These are phyloP conservation scores for Hyalella azteca DNA, from an alignment of 2,888 invertebrate species.

Conservation along the genomic window DNA sequence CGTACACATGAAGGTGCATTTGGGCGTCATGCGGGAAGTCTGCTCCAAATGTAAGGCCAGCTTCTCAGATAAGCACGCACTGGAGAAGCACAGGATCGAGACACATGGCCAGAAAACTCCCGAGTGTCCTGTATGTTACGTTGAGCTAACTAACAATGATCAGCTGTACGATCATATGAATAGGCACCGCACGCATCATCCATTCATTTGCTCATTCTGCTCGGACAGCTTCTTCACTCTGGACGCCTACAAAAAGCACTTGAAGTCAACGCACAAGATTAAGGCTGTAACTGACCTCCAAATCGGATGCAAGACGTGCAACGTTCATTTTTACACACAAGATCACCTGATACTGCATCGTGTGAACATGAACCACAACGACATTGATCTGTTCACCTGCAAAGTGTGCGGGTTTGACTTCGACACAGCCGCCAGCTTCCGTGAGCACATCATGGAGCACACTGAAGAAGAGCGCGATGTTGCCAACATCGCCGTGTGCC, in stretches of 20 bases:
- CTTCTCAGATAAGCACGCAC: conserved; percentile 49
- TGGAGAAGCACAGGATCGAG: conserved; percentile 47
- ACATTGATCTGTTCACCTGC: conserved; percentile 47
- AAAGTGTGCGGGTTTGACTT: conserved; percentile 44
- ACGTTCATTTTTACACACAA: conserved; percentile 51
- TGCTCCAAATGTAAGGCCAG: conserved; percentile 50
- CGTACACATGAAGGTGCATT: conserved; percentile 53
- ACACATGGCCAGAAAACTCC: conserved; percentile 49
- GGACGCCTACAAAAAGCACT: conserved; percentile 56
- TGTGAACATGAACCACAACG: conserved; percentile 54
- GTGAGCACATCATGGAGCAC: conserved; percentile 49
- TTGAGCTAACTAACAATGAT: conserved; percentile 52
- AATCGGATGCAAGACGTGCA: conserved; percentile 49
- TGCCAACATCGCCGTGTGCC: conserved; percentile 51
- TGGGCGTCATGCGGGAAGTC: conserved; percentile 48
- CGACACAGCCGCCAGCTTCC: conserved; percentile 47
- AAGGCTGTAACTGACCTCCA: conserved; percentile 51
- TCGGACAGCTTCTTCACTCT: conserved; percentile 46
- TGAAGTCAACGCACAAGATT: conserved; percentile 49
- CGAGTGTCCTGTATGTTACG: conserved; percentile 47
- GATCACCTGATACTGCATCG: conserved; percentile 53
- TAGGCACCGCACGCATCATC: conserved; percentile 48
- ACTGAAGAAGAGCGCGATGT: conserved; percentile 51
- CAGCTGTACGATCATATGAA: conserved; percentile 58
- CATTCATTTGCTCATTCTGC: conserved; percentile 54